Evolutionary conservation across 2,888 invertebrate species (phyloP).

Genomic region (Agrotis puta): DNA sequence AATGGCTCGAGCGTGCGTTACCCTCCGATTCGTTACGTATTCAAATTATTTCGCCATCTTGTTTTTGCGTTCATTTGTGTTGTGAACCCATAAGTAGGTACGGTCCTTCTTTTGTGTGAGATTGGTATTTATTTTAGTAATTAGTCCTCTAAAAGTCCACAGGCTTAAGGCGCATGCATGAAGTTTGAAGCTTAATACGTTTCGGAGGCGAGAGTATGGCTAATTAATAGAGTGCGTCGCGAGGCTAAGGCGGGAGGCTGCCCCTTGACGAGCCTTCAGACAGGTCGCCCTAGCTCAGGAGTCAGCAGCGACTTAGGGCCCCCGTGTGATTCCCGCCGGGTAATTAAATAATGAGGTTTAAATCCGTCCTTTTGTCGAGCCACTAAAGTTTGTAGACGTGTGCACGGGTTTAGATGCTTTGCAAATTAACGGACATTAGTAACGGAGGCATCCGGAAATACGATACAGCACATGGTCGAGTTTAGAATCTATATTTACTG

Average conservation of each 20-base stretch:
- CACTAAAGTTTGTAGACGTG: constrained; percentile 63
- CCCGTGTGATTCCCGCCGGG: constrained; percentile 80
- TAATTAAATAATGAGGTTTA: constrained; percentile 87
- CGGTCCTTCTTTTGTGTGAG: constrained; percentile 74
- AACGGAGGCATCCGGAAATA: constrained; percentile 20
- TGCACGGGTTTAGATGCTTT: constrained; percentile 41
- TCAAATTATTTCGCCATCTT: constrained; percentile 89
- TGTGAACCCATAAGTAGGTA: constrained; percentile 76
- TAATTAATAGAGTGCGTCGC: constrained; percentile 84
- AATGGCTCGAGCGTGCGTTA: constrained; percentile 87
- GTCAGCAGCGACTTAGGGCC: constrained; percentile 77
- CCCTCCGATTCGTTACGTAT: constrained; percentile 90
- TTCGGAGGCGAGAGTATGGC: constrained; percentile 68
- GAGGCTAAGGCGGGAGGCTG: constrained; percentile 74
- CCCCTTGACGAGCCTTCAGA: constrained; percentile 81
- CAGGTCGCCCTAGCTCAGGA: constrained; percentile 76
- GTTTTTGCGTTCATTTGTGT: constrained; percentile 87
- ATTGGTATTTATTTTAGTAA: constrained; percentile 80
- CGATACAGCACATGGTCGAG: neutral
- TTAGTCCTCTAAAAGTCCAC: constrained; percentile 66
- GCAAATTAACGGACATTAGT: constrained; percentile 56
- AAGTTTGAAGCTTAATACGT: constrained; percentile 47
- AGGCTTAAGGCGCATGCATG: constrained; percentile 43
- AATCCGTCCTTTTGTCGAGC: constrained; percentile 75
- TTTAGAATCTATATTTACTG: constrained; percentile 1